Base-by-base conservation (phyloP, 2,113 vertebrate species). In the Etia nguti region DNA sequence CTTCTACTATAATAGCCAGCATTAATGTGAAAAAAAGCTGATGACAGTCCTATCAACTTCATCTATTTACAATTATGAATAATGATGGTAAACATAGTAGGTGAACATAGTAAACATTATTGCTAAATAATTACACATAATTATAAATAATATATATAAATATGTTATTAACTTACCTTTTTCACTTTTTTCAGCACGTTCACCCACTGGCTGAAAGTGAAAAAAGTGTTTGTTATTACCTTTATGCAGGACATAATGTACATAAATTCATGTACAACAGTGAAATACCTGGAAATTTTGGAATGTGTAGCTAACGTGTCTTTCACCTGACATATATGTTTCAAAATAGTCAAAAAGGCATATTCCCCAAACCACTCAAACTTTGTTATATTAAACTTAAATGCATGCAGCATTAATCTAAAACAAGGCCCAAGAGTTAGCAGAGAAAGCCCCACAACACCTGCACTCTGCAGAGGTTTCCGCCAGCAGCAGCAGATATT, bases 171-270 rank as follows among this genome's bases (percentile, higher is more conserved):
- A 73, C 87, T 95, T 82, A 97, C 97, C 93, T 92, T 94, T 94
- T 96, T 97, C 26, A 97, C 95, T 85, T 97, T 97, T 85, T 94
- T 95, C 81, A 97, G 93, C 43, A 96, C 24, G 80, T 95, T 96
- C 79, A 97, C 85, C 97, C 97, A 97, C 16, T 96, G 96, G 82
- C 96, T 97, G 83, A 90, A 87, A 79, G 22, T 3, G 2, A 48
- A 22, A 46, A 77, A 36, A 91, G 34, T 0, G 0, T 22, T 24
- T 56, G 34, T 87, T 84, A 90, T 81, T 70, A 75, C 16, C 11
- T 50, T 26, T 10, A 60, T 34, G 18, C 4, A 68, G 50, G 34
- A 29, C 10, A 70, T 56, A 3, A 55, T 10, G 26, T 38, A 22
- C 31, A 87, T 36, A 4, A 48, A 34, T 81, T 60, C 7, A 81